A percentile compares a stretch with the other conserved stretches of the same genome.
These are phyloP conservation scores for Pogonognathellus flavescens DNA, from an alignment of 1,140 invertebrate genomes.

Conservation along the genomic window DNA sequence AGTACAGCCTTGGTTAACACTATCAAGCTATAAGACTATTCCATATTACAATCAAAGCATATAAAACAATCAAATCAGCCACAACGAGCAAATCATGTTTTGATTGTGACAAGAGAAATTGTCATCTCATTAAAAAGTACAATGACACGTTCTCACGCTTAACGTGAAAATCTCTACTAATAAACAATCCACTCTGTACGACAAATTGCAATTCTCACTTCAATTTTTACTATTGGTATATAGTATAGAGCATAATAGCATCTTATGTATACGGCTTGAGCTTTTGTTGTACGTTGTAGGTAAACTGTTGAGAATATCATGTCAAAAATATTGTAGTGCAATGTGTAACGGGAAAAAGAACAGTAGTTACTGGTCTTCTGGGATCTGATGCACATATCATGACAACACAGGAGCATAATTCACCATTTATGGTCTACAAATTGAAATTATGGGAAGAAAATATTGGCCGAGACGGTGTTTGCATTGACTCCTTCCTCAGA, in stretches of 20 bases:
- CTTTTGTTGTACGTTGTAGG: not conserved
- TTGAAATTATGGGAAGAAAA: constrained; percentile 25
- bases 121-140: constrained; percentile 28
- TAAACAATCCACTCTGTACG: not conserved
- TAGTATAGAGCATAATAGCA: too few species aligned
- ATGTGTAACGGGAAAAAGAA: constrained; percentile 9
- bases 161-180: not conserved
- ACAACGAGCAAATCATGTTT: not conserved
- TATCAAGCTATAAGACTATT: not conserved
- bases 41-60: not conserved
- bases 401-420: constrained; percentile 20
- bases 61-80: constrained; percentile 17
- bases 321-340: not conserved
- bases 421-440: constrained; percentile 26
- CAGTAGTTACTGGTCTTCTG: constrained; percentile 10
- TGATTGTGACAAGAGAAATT: constrained; percentile 10
- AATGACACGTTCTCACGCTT: constrained; percentile 18
- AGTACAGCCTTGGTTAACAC: not conserved
- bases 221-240: not conserved
- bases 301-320: not conserved
- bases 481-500: not conserved
- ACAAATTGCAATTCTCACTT: not conserved
- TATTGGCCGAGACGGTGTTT: not conserved
- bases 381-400: not conserved
- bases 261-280: not conserved